Evolutionary conservation across 2,888 invertebrate genomes (phyloP).

Genomic region (Steinernema scapterisci): DNA sequence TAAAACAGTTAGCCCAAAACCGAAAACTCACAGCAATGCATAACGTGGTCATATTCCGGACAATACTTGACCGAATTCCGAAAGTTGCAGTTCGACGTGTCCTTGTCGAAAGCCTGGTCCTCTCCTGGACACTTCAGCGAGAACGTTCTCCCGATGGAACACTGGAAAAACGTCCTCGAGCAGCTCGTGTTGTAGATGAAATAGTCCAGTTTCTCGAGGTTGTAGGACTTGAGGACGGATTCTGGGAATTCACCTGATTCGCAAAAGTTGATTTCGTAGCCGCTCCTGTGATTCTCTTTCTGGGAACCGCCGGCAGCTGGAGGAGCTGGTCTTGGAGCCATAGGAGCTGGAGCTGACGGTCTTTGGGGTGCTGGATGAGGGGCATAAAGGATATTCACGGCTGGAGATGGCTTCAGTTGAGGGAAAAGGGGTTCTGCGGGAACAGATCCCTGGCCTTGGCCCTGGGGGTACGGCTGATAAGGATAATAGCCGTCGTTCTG

Average conservation of each 20-base stretch:
- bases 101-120: conserved; percentile 61
- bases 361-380: neutral
- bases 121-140: conserved; percentile 54
- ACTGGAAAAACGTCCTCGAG: conserved; percentile 62
- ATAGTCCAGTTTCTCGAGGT: conserved; percentile 58
- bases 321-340: neutral
- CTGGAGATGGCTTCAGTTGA: neutral
- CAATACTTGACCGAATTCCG: conserved; percentile 59
- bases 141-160: conserved; percentile 65
- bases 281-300: conserved; percentile 14
- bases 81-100: conserved; percentile 62
- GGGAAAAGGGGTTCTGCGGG: neutral
- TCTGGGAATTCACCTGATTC: conserved; percentile 46
- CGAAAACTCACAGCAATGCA: conserved; percentile 63
- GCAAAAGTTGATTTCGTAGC: conserved; percentile 61
- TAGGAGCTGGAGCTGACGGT: neutral
- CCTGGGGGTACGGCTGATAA: neutral
- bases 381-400: neutral
- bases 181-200: conserved; percentile 65
- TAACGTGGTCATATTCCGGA: conserved; percentile 65
- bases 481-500: neutral
- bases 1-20: neutral
- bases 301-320: too few species aligned
- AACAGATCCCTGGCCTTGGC: neutral
- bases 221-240: conserved; percentile 49